Conservation (phyloP, 2,888 invertebrate species). For the Drosophila demipolita region DNA sequence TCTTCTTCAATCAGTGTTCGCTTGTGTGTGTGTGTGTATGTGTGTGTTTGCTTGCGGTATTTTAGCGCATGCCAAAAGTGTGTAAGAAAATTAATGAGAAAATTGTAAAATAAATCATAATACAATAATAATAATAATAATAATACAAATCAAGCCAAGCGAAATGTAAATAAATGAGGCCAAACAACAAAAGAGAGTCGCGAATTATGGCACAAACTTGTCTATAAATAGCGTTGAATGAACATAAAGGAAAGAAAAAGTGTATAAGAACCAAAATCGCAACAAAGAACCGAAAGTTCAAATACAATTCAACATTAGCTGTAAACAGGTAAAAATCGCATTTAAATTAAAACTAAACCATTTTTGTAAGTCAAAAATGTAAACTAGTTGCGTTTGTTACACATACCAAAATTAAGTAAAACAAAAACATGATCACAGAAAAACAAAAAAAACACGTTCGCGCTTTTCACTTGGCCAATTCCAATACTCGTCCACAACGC, state of each 20-base stretch:
- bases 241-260: slow-evolving; percentile 68
- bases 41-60: slow-evolving; percentile 7
- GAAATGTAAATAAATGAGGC: slow-evolving; percentile 69
- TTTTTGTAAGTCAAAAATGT: slow-evolving; percentile 19
- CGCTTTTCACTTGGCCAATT: slow-evolving; percentile 72
- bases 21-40: neutral
- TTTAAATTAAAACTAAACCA: slow-evolving; percentile 15
- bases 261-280: slow-evolving; percentile 37
- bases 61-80: slow-evolving; percentile 59
- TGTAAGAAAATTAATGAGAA: slow-evolving; percentile 38
- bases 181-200: slow-evolving; percentile 59
- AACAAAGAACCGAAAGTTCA: slow-evolving; percentile 18
- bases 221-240: slow-evolving; percentile 58
- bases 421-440: slow-evolving; percentile 7
- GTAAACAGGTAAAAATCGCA: slow-evolving; percentile 45
- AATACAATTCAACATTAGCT: slow-evolving; percentile 15
- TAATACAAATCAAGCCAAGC: slow-evolving; percentile 43
- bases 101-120: slow-evolving; percentile 33
- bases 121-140: neutral
- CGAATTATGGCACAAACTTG: slow-evolving; percentile 67
- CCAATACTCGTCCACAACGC: slow-evolving; percentile 50
- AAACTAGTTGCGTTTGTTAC: slow-evolving; percentile 72
- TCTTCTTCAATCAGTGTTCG: slow-evolving; percentile 51
- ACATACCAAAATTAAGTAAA: slow-evolving; percentile 41
- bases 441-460: slow-evolving; percentile 61